phyloP scores from a whole-genome alignment of 2,888 invertebrate species.

The Drosophila planitibia region DNA sequence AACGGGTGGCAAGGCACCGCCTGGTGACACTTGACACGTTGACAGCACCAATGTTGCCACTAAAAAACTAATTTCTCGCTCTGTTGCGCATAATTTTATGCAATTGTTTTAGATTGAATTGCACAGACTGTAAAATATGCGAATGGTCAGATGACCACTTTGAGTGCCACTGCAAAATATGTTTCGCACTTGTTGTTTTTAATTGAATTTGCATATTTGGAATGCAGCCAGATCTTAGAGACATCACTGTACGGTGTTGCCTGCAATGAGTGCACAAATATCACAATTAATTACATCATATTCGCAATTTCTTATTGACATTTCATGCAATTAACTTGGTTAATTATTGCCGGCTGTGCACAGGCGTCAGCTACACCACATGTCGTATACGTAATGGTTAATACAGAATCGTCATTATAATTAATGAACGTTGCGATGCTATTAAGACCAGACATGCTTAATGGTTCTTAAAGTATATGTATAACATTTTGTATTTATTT shows the following conservation, averaged over 20 bases:
- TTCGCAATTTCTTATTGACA: slow-evolving; percentile 18
- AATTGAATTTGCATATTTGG: slow-evolving; percentile 35
- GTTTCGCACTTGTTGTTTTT: not conserved
- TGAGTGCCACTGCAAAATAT: not conserved
- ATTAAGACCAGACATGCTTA: not conserved
- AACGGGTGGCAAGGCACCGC: not conserved
- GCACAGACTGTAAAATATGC: slow-evolving; percentile 10
- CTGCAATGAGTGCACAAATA: not conserved
- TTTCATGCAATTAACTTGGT: slow-evolving; percentile 29
- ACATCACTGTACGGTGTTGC: not conserved
- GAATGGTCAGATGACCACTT: slow-evolving; percentile 3
- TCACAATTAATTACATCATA: slow-evolving; percentile 19
- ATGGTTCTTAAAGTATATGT: not conserved
- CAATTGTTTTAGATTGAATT: slow-evolving; percentile 72
- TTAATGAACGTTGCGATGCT: slow-evolving; percentile 9
- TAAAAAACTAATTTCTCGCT: slow-evolving; percentile 78
- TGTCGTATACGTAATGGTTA: slow-evolving; percentile 25
- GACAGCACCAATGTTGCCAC: slow-evolving; percentile 54
- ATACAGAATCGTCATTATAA: not conserved
- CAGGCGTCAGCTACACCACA: slow-evolving; percentile 15
- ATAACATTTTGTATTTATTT: not conserved
- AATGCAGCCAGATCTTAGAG: not conserved
- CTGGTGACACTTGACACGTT: slow-evolving; percentile 45
- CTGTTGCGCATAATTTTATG: slow-evolving; percentile 74
- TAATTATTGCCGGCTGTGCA: slow-evolving; percentile 28